Conservation (phyloP, 2,113 vertebrate species). For the Nothocercus nigrocapillus region DNA sequence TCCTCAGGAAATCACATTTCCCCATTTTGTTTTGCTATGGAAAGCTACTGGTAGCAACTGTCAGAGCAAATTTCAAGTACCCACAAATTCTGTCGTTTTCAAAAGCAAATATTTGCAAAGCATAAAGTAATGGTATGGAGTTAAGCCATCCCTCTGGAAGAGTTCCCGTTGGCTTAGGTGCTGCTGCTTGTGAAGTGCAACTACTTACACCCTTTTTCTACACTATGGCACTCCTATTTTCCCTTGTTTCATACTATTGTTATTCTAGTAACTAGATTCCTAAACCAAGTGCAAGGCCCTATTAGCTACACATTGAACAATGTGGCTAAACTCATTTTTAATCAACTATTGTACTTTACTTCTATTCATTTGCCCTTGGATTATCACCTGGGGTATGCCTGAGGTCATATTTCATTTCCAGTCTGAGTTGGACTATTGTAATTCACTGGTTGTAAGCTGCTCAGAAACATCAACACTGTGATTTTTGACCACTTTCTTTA, state of each 20-base stretch:
- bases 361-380: background rate
- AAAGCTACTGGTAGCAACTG: slow-evolving; percentile 59
- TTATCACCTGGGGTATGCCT: background rate
- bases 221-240: background rate
- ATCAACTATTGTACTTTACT: background rate
- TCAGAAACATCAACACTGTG: background rate
- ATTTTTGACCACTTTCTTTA: background rate
- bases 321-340: background rate
- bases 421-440: background rate
- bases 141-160: slow-evolving; percentile 59
- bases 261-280: background rate
- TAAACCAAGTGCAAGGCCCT: background rate
- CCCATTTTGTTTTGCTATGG: slow-evolving; percentile 29
- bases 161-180: slow-evolving; percentile 7
- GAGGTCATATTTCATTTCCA: background rate
- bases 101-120: slow-evolving; percentile 69
- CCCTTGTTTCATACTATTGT: background rate
- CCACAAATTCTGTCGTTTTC: slow-evolving; percentile 64
- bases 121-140: slow-evolving; percentile 42
- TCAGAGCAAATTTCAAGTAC: slow-evolving; percentile 57
- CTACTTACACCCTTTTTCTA: slow-evolving; percentile 23
- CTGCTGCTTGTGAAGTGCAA: background rate
- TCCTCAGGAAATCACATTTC: slow-evolving; percentile 26
- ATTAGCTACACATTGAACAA: background rate
- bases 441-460: background rate